Evolutionary conservation across 2,797 vertebrate genomes (phyloP), one percentile per base, ranked within the genome.

Genomic region (Emys orbicularis): DNA sequence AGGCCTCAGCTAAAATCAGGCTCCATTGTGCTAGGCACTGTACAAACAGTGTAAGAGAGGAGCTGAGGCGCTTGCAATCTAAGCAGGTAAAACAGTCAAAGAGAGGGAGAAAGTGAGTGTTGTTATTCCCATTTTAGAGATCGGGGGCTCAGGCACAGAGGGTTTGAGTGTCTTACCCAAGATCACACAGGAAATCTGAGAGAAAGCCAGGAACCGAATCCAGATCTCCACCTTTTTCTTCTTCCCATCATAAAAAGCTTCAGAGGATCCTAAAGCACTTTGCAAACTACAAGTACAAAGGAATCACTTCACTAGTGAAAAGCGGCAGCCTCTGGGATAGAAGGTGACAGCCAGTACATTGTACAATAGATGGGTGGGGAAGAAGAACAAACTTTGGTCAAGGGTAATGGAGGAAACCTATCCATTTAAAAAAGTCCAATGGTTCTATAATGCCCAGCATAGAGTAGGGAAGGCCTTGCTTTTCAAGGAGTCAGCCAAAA

Each of bases 141-240:
- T 3, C 50, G 54, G 68, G 81, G 83, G 16, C 7, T 5, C 49
- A 79, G 56, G 56, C 94, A 54, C 0, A 91, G 44, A 68, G 82
- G 0, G 0, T 2, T 79, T 44, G 86, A 79, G 80, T 25, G 37
- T 7, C 0, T 0, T 5, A 8, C 25, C 27, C 27, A 29, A 27
- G 34, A 47, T 93, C 54, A 56, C 16, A 37, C 59, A 34, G 25
- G 16, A 29, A 52, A 65, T 53, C 47, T 5, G 18, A 50, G 56
- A 53, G 34, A 44, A n/a, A 65, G 57, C n/a, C 57, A 80, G 27
- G 44, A 77, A 77, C 44, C 25, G 4, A 92, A 87, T 91, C 65
- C 65, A 89, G 74, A 91, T 5, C 10, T 49, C 5, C 31, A 53
- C 21, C 59, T 82, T 27, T 61, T 8, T 74, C 59, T 6, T 77